Conservation (phyloP, 2,797 vertebrate genomes). For the Mareca strepera region DNA sequence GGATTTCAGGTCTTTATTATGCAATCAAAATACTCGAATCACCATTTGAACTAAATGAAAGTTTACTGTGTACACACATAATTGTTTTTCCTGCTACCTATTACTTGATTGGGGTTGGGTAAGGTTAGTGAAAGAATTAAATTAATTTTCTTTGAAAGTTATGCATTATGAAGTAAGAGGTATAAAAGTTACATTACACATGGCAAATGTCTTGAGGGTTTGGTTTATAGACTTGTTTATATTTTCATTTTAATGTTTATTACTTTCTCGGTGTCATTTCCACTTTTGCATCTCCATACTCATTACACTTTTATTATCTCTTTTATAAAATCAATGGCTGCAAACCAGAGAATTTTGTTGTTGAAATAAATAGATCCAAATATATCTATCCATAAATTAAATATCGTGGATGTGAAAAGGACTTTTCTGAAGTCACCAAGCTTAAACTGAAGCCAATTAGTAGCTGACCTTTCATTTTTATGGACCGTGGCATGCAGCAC, state of each 20-base stretch:
- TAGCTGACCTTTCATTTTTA: conserved; percentile 52
- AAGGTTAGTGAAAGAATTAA: conserved; percentile 72
- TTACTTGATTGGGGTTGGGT: conserved; percentile 69
- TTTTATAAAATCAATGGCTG: conserved; percentile 72
- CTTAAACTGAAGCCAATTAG: conserved; percentile 41
- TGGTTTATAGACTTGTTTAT: conserved; percentile 79
- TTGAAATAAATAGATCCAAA: conserved; percentile 50
- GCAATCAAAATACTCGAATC: conserved; percentile 33
- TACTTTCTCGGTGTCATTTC: conserved; percentile 72
- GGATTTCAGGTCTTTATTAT: conserved; percentile 30
- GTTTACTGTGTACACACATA: conserved; percentile 37
- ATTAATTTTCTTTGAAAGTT: conserved; percentile 78
- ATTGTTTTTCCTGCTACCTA: conserved; percentile 68
- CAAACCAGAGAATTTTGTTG: conserved; percentile 42
- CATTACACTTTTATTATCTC: conserved; percentile 76
- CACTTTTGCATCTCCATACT: conserved; percentile 66
- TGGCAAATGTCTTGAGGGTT: conserved; percentile 73
- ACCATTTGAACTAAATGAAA: conserved; percentile 60
- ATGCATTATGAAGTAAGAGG: conserved; percentile 65
- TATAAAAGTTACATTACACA: conserved; percentile 71
- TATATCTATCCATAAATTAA: conserved; percentile 46
- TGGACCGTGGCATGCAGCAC: neutral
- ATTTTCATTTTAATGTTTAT: conserved; percentile 79
- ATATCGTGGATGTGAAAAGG: conserved; percentile 16
- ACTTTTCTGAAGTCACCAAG: conserved; percentile 19